These are phyloP conservation scores for Setipinna tenuifilis DNA, from an alignment of 2,797 vertebrate genomes.

Conservation along the genomic window DNA sequence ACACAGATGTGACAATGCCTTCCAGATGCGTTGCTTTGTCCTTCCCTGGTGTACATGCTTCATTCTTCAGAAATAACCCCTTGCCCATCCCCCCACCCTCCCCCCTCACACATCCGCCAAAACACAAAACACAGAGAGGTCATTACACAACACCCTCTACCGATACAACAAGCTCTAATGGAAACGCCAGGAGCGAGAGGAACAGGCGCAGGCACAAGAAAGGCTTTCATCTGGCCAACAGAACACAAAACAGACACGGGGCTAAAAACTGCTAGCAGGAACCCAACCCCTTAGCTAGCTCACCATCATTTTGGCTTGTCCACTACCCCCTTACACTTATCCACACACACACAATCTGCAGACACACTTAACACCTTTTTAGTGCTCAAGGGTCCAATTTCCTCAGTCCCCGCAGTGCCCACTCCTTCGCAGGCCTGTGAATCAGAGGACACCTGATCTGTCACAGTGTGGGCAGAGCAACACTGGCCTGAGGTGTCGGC, in stretches of 20 bases:
- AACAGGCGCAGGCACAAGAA: neutral
- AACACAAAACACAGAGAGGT: neutral
- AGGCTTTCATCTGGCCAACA: neutral
- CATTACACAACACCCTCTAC: constrained; percentile 27
- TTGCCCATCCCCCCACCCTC: neutral
- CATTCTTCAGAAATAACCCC: constrained; percentile 5
- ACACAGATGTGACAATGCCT: constrained; percentile 32
- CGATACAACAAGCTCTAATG: neutral
- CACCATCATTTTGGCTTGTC: neutral
- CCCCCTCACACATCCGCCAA: neutral
- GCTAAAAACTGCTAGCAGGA: neutral
- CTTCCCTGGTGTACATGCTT: constrained; percentile 8
- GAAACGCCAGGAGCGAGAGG: neutral
- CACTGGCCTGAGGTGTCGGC: neutral
- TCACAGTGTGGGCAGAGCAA: neutral
- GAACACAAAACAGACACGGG: neutral
- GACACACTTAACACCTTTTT: constrained; percentile 24
- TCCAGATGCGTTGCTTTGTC: constrained; percentile 45
- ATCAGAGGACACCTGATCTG: constrained; percentile 21
- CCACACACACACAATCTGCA: constrained; percentile 18
- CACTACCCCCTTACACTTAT: neutral
- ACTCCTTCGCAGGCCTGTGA: neutral
- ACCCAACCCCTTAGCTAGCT: neutral
- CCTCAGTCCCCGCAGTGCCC: constrained; percentile 26
- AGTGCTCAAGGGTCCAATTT: constrained; percentile 23